These are phyloP conservation scores for Halocynthia aurantium DNA, from an alignment of 23 tunicate genomes.

Conservation along the genomic window DNA sequence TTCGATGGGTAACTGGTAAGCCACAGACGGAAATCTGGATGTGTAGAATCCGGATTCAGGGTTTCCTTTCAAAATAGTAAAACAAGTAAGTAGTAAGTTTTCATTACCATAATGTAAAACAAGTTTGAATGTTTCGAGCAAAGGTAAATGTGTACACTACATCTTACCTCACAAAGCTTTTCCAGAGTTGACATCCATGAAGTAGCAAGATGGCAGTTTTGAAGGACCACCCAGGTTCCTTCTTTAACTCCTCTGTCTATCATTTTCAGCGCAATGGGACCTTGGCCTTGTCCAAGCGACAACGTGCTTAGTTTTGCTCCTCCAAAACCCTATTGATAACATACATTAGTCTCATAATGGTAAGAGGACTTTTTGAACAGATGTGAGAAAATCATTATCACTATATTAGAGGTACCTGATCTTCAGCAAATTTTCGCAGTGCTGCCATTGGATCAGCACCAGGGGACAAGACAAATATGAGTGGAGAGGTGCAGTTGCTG, in stretches of 20 bases:
- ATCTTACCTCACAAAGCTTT: conserved; percentile 81
- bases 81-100: not conserved
- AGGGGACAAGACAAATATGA: conserved; percentile 93
- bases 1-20: conserved; percentile 92
- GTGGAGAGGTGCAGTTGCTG: conserved; percentile 80
- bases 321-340: conserved; percentile 63
- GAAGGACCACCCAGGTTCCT: conserved; percentile 96
- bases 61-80: conserved; percentile 53
- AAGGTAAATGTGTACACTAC: too few relatives aligned
- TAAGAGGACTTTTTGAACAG: not conserved
- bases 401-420: conserved; percentile 40
- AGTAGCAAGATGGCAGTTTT: conserved; percentile 95
- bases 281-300: conserved; percentile 99
- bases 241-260: conserved; percentile 87
- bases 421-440: conserved; percentile 92
- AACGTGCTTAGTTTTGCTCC: conserved; percentile 83
- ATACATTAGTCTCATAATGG: not conserved
- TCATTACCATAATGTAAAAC: too few relatives aligned
- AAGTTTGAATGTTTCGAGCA: too few relatives aligned
- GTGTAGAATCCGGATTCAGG: conserved; percentile 90
- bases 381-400: not conserved
- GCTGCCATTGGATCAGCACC: conserved; percentile 99
- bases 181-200: conserved; percentile 98
- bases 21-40: conserved; percentile 96
- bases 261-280: conserved; percentile 97